Evolutionary conservation across 2,888 invertebrate species (phyloP).

Genomic region (Atethmia centrago): DNA sequence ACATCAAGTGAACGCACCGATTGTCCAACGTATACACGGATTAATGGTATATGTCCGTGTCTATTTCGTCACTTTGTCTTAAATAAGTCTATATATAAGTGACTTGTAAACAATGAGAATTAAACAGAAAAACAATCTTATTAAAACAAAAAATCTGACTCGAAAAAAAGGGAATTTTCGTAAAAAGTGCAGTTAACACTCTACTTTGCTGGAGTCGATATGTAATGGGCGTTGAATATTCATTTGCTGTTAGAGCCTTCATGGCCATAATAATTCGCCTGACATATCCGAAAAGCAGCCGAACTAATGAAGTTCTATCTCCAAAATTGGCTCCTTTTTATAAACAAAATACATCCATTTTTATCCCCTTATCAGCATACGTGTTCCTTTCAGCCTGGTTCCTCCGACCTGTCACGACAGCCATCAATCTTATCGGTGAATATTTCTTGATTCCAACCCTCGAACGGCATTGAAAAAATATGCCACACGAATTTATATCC

Average conservation of each 20-base stretch:
- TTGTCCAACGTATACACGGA: too few relatives aligned
- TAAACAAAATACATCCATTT: conserved; percentile 54
- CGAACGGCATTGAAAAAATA: conserved; percentile 67
- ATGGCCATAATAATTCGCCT: not conserved
- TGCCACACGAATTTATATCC: conserved; percentile 68
- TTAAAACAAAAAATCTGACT: too few relatives aligned
- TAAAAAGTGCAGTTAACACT: too few relatives aligned
- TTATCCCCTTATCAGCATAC: conserved; percentile 58
- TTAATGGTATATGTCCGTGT: too few relatives aligned
- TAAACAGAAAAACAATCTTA: too few relatives aligned
- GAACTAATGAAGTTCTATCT: conserved; percentile 18
- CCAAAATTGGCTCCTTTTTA: conserved; percentile 38
- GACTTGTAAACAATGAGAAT: too few relatives aligned
- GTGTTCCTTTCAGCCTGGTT: conserved; percentile 49
- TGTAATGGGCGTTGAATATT: not conserved
- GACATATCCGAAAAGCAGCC: not conserved
- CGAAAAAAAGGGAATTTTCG: too few relatives aligned
- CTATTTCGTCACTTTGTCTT: too few relatives aligned
- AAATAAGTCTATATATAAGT: too few relatives aligned
- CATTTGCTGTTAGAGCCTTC: not conserved
- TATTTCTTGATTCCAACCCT: conserved; percentile 66
- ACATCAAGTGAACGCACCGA: too few relatives aligned
- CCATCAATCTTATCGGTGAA: conserved; percentile 71
- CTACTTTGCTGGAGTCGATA: too few relatives aligned
- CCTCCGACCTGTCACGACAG: conserved; percentile 61